Evolutionary conservation across 2,888 invertebrate species (phyloP).

Genomic region (Ptilodon capucinus): DNA sequence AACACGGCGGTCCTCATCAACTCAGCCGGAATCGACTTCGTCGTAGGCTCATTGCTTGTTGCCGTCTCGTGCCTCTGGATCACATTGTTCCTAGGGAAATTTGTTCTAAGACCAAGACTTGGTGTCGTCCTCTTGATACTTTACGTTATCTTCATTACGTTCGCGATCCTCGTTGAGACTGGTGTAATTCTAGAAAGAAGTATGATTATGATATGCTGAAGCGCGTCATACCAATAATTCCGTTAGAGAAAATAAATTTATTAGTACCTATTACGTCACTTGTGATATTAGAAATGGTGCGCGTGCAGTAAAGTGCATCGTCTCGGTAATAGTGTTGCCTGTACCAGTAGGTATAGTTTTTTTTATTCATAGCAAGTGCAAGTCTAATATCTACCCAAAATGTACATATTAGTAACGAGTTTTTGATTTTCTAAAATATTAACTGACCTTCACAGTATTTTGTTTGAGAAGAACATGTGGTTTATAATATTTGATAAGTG

Average conservation of each 20-base stretch:
- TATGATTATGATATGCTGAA: slow-evolving; percentile 6
- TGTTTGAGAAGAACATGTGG: no score
- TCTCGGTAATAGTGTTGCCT: no score
- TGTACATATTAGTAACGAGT: no score
- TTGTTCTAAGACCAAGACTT: slow-evolving; percentile 86
- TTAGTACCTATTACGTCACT: not conserved
- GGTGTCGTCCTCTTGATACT: slow-evolving; percentile 85
- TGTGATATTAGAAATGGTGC: not conserved
- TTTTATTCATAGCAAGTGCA: no score
- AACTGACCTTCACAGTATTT: no score
- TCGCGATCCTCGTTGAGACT: slow-evolving; percentile 91
- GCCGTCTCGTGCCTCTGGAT: slow-evolving; percentile 88
- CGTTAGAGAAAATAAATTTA: slow-evolving; percentile 12
- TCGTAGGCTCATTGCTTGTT: slow-evolving; percentile 88
- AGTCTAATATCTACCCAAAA: no score
- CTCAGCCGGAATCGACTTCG: slow-evolving; percentile 91
- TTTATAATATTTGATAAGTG: no score
- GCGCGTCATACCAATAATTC: slow-evolving; percentile 5
- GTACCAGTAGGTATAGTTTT: no score
- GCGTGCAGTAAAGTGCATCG: not conserved
- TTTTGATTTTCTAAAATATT: no score
- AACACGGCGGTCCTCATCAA: slow-evolving; percentile 84
- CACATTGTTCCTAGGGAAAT: slow-evolving; percentile 86
- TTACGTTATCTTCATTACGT: slow-evolving; percentile 87
- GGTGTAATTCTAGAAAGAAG: slow-evolving; percentile 81